Evolutionary conservation across 2,113 vertebrate species (phyloP), one percentile per base, ranked within the genome.

Genomic region (Salvator merianae): DNA sequence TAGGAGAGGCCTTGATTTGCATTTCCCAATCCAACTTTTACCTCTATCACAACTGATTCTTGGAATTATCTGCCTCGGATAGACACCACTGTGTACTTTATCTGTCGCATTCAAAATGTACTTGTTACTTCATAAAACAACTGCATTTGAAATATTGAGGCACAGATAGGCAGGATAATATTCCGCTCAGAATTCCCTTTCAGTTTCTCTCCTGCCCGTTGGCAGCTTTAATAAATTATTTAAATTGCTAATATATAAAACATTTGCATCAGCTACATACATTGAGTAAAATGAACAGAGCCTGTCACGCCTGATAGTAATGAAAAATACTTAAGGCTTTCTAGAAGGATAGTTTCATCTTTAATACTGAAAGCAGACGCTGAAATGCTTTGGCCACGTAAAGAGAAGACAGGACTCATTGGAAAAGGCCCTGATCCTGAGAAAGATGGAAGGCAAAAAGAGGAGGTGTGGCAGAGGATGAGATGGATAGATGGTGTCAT

Each of bases 161-260:
- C 82, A 62, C 62, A 84, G 65, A 0, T 84, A 69, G 20, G 43
- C 1, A 5, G 53, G 85, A 30, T 9, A 82, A 55, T 62, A 69
- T 24, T 72, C 86, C 81, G 86, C 90, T 24, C 84, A 68, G n/a
- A 90, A 92, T 88, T 87, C 87, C 75, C 86, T 91, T 93, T 90
- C 88, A 74, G 87, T 91, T 91, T 83, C 72, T 77, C 84, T 87
- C 66, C 43, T 71, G 50, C 76, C 66, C 59, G 59, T 85, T 84
- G 68, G 75, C 36, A 69, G 79, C 82, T 84, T 88, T 50, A 89
- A 81, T 92, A 38, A 86, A 93, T 91, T 90, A 93, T 90, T 93
- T 80, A 91, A 91, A 83, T 22, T 81, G 66, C 81, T 90, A 88
- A 88, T 77, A 84, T 79, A 91, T 89, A 89, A 90, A 90, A 87